These are phyloP conservation scores for Myrmecophaga tridactyla DNA, from an alignment of 2,113 vertebrate genomes.

Conservation along the genomic window DNA sequence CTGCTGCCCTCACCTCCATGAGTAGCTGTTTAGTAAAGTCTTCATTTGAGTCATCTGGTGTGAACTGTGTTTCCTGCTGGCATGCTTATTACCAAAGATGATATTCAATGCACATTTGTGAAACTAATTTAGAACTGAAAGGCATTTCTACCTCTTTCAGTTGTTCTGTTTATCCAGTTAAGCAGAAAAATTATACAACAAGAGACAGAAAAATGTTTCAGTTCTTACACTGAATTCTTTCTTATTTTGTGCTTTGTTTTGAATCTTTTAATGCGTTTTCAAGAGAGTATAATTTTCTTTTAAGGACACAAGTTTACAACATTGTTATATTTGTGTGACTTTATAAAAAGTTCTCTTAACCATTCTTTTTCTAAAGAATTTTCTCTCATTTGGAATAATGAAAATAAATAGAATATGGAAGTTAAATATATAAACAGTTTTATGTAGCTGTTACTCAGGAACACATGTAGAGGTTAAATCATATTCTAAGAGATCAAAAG, in stretches of 20 bases:
- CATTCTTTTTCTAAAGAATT: slow-evolving; percentile 31
- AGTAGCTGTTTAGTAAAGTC: neutral
- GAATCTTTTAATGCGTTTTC: slow-evolving; percentile 12
- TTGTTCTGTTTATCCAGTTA: slow-evolving; percentile 20
- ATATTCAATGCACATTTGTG: neutral
- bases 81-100: neutral
- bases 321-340: slow-evolving; percentile 21
- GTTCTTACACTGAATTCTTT: neutral
- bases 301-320: slow-evolving; percentile 35
- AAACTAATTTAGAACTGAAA: slow-evolving; percentile 13
- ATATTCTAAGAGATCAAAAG: neutral
- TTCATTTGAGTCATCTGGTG: neutral
- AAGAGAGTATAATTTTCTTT: slow-evolving; percentile 41
- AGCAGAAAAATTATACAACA: neutral
- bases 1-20: neutral
- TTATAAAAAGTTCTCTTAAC: neutral
- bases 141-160: neutral
- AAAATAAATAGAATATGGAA: neutral
- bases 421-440: neutral
- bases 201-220: slow-evolving; percentile 29
- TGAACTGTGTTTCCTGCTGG: neutral
- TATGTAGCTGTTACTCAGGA: neutral
- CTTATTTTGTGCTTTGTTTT: slow-evolving; percentile 42
- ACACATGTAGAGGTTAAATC: neutral
- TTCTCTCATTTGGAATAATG: neutral